A percentile compares a stretch with the other conserved stretches of the same genome.
These are phyloP conservation scores for Umimayanthus chanpuru DNA, from an alignment of 92 coral and sea anemone genomes.

Conservation along the genomic window DNA sequence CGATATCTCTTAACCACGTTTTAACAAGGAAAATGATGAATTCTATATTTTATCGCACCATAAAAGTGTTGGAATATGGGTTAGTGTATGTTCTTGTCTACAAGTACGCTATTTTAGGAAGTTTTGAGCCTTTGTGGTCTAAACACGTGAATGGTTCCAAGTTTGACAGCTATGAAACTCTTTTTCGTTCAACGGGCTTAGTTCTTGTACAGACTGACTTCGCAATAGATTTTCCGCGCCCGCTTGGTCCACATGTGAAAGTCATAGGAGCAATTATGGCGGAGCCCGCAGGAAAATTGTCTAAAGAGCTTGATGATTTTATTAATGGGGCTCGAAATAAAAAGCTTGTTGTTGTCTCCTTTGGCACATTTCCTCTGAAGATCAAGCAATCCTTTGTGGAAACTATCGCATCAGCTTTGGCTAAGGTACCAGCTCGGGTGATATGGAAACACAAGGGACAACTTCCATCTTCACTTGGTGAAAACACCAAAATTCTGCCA, in stretches of 20 bases:
- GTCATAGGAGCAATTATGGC: background rate
- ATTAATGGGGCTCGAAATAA: background rate
- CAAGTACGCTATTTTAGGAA: background rate
- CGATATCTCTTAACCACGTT: background rate
- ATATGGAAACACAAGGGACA: conserved; percentile 77
- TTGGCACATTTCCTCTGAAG: conserved; percentile 32
- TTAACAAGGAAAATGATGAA: background rate
- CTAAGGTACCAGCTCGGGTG: conserved; percentile 61
- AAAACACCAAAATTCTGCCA: conserved; percentile 24
- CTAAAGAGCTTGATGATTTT: background rate
- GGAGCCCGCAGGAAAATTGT: background rate
- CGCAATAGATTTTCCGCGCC: background rate
- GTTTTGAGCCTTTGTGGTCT: background rate
- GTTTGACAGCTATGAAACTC: background rate
- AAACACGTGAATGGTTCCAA: background rate
- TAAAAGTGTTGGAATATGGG: background rate
- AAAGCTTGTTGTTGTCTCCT: conserved; percentile 27
- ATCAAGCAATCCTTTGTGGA: conserved; percentile 43
- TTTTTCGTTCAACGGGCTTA: conserved; percentile 18
- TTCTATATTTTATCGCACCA: background rate
- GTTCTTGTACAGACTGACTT: conserved; percentile 17
- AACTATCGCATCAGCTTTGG: conserved; percentile 62
- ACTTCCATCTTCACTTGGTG: background rate
- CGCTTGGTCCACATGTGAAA: background rate
- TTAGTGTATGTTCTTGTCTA: background rate